Conservation (phyloP, 2,113 vertebrate species). For the Chaetura pelagica region DNA sequence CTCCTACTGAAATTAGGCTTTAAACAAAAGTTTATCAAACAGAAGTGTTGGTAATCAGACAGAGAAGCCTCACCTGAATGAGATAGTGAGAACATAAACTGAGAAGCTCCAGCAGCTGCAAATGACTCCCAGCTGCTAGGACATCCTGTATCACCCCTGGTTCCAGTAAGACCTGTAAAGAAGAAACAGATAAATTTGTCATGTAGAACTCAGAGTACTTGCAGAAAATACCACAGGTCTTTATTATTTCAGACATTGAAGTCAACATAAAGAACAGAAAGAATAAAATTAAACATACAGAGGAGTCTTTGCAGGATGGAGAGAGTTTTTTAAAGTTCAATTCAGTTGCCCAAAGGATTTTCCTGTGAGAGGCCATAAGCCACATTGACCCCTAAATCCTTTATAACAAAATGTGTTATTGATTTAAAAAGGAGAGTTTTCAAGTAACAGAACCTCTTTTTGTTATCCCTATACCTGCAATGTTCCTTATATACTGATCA, state of each 20-base stretch:
- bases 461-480: neutral
- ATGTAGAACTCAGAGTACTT: neutral
- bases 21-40: neutral
- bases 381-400: neutral
- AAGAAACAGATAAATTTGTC: slow-evolving; percentile 36
- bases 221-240: neutral
- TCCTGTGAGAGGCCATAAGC: neutral
- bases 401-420: neutral
- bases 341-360: neutral
- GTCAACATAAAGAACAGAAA: neutral
- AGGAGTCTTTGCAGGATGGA: neutral
- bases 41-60: neutral
- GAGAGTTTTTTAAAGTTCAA: neutral
- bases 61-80: slow-evolving; percentile 85
- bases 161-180: slow-evolving; percentile 89
- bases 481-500: neutral
- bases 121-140: slow-evolving; percentile 94
- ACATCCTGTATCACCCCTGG: slow-evolving; percentile 95
- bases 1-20: neutral
- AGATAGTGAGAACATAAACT: slow-evolving; percentile 98
- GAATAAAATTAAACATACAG: neutral
- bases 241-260: neutral
- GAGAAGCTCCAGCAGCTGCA: slow-evolving; percentile 95
- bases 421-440: neutral
- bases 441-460: neutral